Evolutionary conservation across 2,888 invertebrate species (phyloP), one percentile per base, ranked within the genome.

Genomic region (Listrodromus nycthemerus): DNA sequence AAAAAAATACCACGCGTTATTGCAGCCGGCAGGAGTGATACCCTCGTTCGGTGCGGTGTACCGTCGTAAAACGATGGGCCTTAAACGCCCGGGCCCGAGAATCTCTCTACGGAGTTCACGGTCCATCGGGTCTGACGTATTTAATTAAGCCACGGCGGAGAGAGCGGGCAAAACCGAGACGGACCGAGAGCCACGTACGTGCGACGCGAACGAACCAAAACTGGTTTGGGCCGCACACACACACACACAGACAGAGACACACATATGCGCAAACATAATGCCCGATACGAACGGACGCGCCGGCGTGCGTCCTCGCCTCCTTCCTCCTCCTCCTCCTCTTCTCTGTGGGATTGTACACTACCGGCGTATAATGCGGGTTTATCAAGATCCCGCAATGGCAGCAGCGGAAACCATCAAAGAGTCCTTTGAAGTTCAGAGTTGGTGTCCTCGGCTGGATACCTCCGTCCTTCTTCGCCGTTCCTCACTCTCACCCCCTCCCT

Each of bases 331-430:
- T 66, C 52, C 76, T 48, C 69, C 55, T 33, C 48, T 52, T 30
- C 78, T 75, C 83, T 76, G 76, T 78, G 71, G 83, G 80, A 83
- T 80, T 88, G 89, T 89, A 89, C 88, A 90, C 89, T 87, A 87
- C 88, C 89, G 88, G 89, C 90, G 87, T 91, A 91, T 91, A 90
- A 92, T 91, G 90, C 91, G 89, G 90, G 91, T 91, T 92, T 92
- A 92, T 92, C 91, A 90, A 91, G 90, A 92, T 92, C 91, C 90
- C 90, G 91, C 91, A 90, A 90, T 89, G 89, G 89, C 90, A 88
- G 90, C 91, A 90, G 91, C 92, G 91, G 91, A 91, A 91, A 92
- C 89, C 91, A 91, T 92, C 92, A 92, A 92, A 92, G 92, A 91
- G 89, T 92, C 91, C 91, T 92, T 92, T 92, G 91, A 91, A 91